Evolutionary conservation across 2,113 vertebrate species (phyloP).

Genomic region (Salminus brasiliensis): DNA sequence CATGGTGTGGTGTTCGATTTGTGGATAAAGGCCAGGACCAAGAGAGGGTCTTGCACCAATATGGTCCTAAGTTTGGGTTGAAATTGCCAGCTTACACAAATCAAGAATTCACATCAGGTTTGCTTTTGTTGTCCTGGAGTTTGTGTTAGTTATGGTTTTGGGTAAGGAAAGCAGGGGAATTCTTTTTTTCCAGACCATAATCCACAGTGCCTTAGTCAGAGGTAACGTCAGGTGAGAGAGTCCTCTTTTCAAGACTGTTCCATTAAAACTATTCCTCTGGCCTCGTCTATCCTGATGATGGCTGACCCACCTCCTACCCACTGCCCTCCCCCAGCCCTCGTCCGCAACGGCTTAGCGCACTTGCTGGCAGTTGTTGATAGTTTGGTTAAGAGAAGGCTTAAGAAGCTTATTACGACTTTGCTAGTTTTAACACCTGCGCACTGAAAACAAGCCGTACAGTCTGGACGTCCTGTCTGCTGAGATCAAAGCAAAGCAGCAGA

Average conservation of each 20-base stretch:
- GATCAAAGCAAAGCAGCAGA: background rate
- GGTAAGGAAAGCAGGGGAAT: background rate
- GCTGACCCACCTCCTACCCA: background rate
- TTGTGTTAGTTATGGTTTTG: background rate
- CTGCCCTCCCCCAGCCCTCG: background rate
- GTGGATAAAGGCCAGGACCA: background rate
- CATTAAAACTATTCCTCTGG: constrained; percentile 23
- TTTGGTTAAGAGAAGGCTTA: background rate
- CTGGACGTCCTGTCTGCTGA: background rate
- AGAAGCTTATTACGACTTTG: background rate
- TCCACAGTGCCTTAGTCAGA: background rate
- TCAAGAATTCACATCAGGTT: background rate
- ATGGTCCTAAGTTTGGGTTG: background rate
- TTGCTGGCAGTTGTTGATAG: background rate
- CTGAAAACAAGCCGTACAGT: background rate
- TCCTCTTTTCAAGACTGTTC: constrained; percentile 12
- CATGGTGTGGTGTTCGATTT: background rate
- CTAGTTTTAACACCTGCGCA: background rate
- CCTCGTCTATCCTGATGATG: background rate
- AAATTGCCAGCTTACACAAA: background rate
- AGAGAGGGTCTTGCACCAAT: background rate
- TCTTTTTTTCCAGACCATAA: background rate
- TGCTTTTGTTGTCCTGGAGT: background rate
- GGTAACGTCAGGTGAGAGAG: background rate
- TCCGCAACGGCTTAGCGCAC: background rate